Conservation (phyloP, 2,113 vertebrate genomes). For the Rhea americana region DNA sequence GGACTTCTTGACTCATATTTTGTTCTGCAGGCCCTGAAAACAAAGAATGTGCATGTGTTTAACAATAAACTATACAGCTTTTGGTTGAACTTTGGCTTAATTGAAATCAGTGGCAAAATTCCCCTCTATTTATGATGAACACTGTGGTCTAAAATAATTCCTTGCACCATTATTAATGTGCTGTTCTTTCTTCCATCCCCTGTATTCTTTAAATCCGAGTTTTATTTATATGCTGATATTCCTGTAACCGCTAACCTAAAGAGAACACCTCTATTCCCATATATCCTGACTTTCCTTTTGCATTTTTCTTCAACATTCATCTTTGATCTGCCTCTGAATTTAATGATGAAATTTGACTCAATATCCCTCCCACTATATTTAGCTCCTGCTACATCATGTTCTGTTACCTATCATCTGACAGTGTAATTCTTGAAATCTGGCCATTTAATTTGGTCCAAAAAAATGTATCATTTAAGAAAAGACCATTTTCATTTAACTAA, state of each 20-base stretch:
- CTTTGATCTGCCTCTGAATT: constrained; percentile 58
- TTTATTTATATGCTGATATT: constrained; percentile 60
- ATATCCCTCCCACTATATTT: constrained; percentile 24
- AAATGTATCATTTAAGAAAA: constrained; percentile 55
- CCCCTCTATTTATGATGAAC: constrained; percentile 39
- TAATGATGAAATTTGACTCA: constrained; percentile 54
- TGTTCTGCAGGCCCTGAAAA: constrained; percentile 77
- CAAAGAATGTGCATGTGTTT: constrained; percentile 58
- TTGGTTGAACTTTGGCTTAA: constrained; percentile 37
- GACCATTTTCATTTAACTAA: constrained; percentile 47
- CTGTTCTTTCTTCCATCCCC: constrained; percentile 38
- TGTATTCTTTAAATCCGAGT: constrained; percentile 34
- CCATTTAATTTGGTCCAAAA: constrained; percentile 65
- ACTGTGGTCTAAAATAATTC: constrained; percentile 33
- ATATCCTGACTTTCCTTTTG: constrained; percentile 44
- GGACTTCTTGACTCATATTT: constrained; percentile 70
- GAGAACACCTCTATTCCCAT: constrained; percentile 29
- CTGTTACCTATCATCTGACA: constrained; percentile 64
- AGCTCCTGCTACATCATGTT: constrained; percentile 60
- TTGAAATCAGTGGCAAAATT: constrained; percentile 60
- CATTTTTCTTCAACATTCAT: constrained; percentile 45
- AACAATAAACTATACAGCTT: constrained; percentile 15
- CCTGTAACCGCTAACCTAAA: constrained; percentile 33
- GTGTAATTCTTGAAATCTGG: constrained; percentile 59
- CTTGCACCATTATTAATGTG: neutral